Percentiles rank a stretch among this genome's conserved stretches.
These are phyloP conservation scores for Shargacucullia verbasci DNA, from an alignment of 2,888 invertebrate species.

Conservation along the genomic window DNA sequence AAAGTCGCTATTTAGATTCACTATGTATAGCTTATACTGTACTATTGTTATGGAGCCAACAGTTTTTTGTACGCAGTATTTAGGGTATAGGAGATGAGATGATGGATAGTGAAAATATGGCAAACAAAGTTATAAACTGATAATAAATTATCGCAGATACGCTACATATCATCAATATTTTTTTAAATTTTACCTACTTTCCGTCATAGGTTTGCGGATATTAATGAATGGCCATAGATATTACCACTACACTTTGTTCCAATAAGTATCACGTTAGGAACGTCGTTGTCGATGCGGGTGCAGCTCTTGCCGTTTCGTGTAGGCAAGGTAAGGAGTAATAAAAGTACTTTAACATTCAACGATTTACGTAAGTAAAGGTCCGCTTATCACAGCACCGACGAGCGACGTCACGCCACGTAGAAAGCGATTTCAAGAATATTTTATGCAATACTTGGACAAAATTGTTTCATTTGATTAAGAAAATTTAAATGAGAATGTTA, in stretches of 20 bases:
- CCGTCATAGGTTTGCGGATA: slow-evolving; percentile 17
- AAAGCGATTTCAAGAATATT: slow-evolving; percentile 83
- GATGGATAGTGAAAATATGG: too few species aligned
- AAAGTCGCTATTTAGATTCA: slow-evolving; percentile 54
- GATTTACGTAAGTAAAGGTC: slow-evolving; percentile 81
- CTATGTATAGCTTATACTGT: slow-evolving; percentile 5
- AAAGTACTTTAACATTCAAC: slow-evolving; percentile 65
- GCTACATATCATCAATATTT: too few species aligned
- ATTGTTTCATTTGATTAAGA: slow-evolving; percentile 74
- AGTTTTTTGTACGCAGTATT: neutral
- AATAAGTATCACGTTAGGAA: slow-evolving; percentile 39
- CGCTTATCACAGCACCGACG: slow-evolving; percentile 69
- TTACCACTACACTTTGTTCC: slow-evolving; percentile 27
- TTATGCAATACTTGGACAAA: slow-evolving; percentile 75
- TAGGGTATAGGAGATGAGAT: too few species aligned
- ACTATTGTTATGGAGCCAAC: too few species aligned
- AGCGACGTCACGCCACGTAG: slow-evolving; percentile 78
- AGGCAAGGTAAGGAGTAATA: slow-evolving; percentile 60
- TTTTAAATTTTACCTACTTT: slow-evolving; percentile 7
- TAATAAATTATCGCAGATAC: too few species aligned
- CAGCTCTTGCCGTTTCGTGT: slow-evolving; percentile 31
- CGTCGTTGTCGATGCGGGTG: slow-evolving; percentile 11
- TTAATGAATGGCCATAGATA: slow-evolving; percentile 27
- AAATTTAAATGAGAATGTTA: slow-evolving; percentile 43
- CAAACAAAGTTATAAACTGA: neutral